Percentiles rank a stretch among this genome's conserved stretches.
phyloP scores from a whole-genome alignment of 1,140 invertebrate species.

The Myzus persicae region DNA sequence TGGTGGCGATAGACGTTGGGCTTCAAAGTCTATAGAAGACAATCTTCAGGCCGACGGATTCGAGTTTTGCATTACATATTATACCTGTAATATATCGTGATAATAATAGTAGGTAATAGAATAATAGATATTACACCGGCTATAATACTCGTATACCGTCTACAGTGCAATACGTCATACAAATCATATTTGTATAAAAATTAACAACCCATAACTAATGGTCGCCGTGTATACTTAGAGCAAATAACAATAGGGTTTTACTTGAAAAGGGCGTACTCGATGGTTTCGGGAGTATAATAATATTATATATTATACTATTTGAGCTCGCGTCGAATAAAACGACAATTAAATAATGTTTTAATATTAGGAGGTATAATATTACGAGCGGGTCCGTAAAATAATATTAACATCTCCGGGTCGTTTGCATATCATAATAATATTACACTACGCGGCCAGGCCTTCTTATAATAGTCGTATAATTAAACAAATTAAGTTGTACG shows the following conservation, averaged over 20 bases:
- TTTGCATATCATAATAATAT: not conserved
- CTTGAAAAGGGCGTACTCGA: not conserved
- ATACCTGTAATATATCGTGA: too few relatives aligned
- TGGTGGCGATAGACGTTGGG: not conserved
- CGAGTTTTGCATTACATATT: too few relatives aligned
- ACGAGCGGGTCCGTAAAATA: not conserved
- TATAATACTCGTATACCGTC: not conserved
- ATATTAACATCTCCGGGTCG: not conserved
- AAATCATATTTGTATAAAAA: constrained; percentile 26
- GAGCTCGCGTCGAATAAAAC: not conserved
- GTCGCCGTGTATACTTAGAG: not conserved
- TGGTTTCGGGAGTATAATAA: not conserved
- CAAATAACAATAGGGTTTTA: constrained; percentile 27
- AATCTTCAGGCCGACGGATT: not conserved
- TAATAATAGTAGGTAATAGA: not conserved
- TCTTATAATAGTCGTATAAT: not conserved
- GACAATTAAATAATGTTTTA: constrained; percentile 19
- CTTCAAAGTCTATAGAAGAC: not conserved
- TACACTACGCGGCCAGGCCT: not conserved
- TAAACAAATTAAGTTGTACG: constrained; percentile 46
- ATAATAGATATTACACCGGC: too few relatives aligned
- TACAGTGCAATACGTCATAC: not conserved
- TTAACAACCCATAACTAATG: constrained; percentile 56
- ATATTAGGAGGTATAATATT: not conserved
- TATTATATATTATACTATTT: constrained; percentile 19